Percentiles rank a stretch among this genome's conserved stretches.
These are phyloP conservation scores for Dimorphilus gyrociliatus DNA, from an alignment of 2,888 invertebrate genomes.

Conservation along the genomic window DNA sequence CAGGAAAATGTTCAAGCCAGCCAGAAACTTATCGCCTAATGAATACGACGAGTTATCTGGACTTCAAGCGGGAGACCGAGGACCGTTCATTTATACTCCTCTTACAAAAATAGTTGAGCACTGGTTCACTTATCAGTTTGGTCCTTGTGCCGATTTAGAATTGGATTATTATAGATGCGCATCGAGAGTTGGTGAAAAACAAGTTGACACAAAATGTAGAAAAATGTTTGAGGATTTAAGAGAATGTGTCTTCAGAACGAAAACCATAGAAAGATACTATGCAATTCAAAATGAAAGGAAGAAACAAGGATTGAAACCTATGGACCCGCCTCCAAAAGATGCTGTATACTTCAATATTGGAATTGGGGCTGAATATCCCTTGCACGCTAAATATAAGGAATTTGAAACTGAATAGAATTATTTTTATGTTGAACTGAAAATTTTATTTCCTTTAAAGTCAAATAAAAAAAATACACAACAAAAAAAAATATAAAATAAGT, in stretches of 20 bases:
- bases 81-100: conserved; percentile 15
- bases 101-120: conserved; percentile 11
- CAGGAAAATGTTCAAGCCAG: too few species aligned
- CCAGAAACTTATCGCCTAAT: too few species aligned
- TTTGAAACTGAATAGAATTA: too few species aligned
- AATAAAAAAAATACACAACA: too few species aligned
- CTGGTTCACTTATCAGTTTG: conserved; percentile 12
- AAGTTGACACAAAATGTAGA: conserved; percentile 10
- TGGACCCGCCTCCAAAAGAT: conserved; percentile 5
- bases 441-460: too few species aligned
- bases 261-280: conserved; percentile 11
- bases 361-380: too few species aligned
- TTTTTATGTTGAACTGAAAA: too few species aligned
- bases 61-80: conserved; percentile 8
- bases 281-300: conserved; percentile 11
- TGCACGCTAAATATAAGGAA: too few species aligned
- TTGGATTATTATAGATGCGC: conserved; percentile 17
- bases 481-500: too few species aligned
- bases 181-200: conserved; percentile 10
- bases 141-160: conserved; percentile 14
- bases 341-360: too few species aligned
- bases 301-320: conserved; percentile 8
- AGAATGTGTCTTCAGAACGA: conserved; percentile 12
- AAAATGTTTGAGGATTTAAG: conserved; percentile 13
- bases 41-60: too few species aligned